phyloP scores from a whole-genome alignment of 2,797 vertebrate species.

The Neoniphon sammara region DNA sequence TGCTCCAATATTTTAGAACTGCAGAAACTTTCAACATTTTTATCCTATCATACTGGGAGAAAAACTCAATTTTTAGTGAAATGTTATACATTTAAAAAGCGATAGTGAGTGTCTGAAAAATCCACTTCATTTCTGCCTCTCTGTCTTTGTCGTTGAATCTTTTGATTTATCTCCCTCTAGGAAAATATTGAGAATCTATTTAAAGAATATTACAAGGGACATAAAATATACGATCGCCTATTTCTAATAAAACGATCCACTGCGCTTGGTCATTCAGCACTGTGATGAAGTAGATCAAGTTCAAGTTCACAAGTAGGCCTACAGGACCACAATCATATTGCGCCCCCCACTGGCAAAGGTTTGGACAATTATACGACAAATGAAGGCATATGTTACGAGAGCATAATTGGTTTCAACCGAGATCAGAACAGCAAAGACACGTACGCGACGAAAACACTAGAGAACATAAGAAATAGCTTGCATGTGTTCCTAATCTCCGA shows the following conservation, averaged over 20 bases:
- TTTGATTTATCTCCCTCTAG: background rate
- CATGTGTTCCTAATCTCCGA: background rate
- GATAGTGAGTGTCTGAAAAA: background rate
- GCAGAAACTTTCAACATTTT: background rate
- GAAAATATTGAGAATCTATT: constrained; percentile 4
- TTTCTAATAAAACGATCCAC: constrained; percentile 48
- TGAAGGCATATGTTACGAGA: constrained; percentile 55
- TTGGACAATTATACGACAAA: constrained; percentile 50
- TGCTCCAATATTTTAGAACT: too few species aligned
- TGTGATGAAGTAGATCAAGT: constrained; percentile 84
- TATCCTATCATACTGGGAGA: background rate
- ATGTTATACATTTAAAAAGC: background rate
- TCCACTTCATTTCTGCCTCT: background rate
- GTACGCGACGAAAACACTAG: constrained; percentile 13
- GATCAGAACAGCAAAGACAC: constrained; percentile 28
- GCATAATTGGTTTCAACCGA: constrained; percentile 57
- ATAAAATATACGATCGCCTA: constrained; percentile 39
- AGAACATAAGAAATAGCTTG: background rate
- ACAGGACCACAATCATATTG: constrained; percentile 87
- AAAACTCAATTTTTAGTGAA: background rate
- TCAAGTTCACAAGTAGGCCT: constrained; percentile 87
- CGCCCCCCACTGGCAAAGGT: constrained; percentile 89
- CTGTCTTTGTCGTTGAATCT: background rate
- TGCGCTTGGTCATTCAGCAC: constrained; percentile 49
- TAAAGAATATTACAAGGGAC: constrained; percentile 6